Base-by-base conservation (phyloP, 53 echinoderm and acorn worm genomes). In the Mesocentrotus franciscanus region DNA sequence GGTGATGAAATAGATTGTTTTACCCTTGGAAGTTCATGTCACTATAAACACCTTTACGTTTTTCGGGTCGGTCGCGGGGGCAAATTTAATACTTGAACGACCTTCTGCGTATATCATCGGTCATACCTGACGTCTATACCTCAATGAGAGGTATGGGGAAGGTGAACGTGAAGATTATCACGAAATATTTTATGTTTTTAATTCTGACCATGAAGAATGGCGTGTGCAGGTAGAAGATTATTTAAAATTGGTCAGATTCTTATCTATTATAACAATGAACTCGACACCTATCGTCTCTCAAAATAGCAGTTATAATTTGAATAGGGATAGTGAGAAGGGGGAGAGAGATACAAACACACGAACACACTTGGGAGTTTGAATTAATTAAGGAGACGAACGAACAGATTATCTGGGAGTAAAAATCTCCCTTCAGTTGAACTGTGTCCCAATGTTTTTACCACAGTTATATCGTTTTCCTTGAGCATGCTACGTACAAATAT, bases 101-200 rank as follows among this genome's bases (percentile, higher is more conserved):
- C 60, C 90, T 90, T 90, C 10, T 58, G n/a, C 90, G 90, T 90
- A 90, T 90, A 90, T 90, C 90, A 90, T 90, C 29, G 58, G 90
- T 14, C 90, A 90, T 60, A 90, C 90, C 90, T 90, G 90, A 26
- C 85, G 49, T 78, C 12, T 78, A 9, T 49, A 85, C 57, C 22
- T 55, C 9, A 17, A 26, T 55, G 68, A 26, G 26, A 68, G 66
- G 20, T 8, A 9, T 74, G 32, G 30, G 18, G 81, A 81, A 81
- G 20, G 81, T 18, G 42, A 42, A 8, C 36, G 6, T 36, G 81
- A 39, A 36, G 17, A 42, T 42, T 81, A 81, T 81, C 42, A 22
- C 22, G 81, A 39, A 76, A 76, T 29, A 76, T 33, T 81, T 42
- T 30, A 15, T 22, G 29, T 76, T 76, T 76, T 30, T 34, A 16